These are phyloP conservation scores for Myotis pilosus DNA, from an alignment of 2,797 vertebrate species.

Conservation along the genomic window DNA sequence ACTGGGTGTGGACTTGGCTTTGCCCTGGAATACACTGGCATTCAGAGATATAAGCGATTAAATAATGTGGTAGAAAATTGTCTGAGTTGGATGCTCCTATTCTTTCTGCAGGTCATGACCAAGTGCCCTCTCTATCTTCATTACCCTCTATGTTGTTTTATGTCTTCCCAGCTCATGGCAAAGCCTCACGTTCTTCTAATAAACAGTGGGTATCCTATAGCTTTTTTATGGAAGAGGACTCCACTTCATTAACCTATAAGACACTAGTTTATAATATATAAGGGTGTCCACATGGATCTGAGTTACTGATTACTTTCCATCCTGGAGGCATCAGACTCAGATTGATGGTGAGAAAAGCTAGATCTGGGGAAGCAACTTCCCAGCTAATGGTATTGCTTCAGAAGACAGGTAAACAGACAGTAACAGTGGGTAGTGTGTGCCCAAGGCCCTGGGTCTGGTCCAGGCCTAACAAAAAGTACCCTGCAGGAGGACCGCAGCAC, in stretches of 20 bases:
- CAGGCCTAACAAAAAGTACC: not conserved
- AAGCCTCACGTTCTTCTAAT: not conserved
- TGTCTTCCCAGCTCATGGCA: not conserved
- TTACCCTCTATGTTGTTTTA: not conserved
- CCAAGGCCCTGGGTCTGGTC: no score
- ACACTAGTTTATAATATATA: not conserved
- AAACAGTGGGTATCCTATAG: not conserved
- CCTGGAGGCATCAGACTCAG: not conserved
- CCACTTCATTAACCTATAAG: not conserved
- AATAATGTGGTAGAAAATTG: not conserved
- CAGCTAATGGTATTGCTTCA: not conserved
- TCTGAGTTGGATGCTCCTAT: not conserved
- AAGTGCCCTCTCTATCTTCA: not conserved
- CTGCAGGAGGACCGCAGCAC: not conserved
- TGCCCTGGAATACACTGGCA: not conserved
- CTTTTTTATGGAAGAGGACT: not conserved
- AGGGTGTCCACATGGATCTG: no score
- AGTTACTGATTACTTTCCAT: no score
- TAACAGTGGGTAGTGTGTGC: rapidly evolving
- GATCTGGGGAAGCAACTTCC: not conserved
- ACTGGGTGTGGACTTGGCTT: not conserved
- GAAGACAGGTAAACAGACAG: not conserved
- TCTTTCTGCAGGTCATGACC: not conserved
- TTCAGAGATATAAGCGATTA: not conserved
- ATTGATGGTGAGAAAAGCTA: no score